Conservation (phyloP, 2,113 vertebrate genomes). For the Tyto alba region DNA sequence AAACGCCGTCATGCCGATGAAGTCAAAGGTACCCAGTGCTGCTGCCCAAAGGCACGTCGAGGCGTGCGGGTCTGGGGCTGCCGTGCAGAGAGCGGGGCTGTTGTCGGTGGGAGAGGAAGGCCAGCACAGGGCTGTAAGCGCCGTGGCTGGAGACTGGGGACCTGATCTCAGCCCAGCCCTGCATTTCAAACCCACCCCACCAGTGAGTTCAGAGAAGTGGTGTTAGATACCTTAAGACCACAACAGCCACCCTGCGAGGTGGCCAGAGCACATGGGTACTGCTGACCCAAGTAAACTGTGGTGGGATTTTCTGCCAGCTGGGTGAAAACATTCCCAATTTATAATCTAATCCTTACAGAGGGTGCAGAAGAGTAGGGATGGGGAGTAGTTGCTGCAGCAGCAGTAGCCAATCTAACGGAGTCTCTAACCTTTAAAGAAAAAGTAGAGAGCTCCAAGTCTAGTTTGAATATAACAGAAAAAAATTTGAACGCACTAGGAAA, state of each 20-base stretch:
- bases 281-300: accelerated
- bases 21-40: neutral
- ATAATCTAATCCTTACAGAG: neutral
- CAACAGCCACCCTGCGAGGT: neutral
- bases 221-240: neutral
- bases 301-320: neutral
- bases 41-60: neutral
- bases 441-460: neutral
- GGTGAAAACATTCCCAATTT: neutral
- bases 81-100: neutral
- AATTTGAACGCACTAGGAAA: accelerated
- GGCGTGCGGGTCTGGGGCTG: too few species aligned
- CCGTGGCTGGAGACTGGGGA: neutral
- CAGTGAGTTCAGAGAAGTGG: neutral
- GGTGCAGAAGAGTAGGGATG: neutral
- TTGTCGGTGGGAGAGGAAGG: accelerated
- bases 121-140: accelerated
- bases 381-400: neutral
- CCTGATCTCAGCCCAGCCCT: neutral
- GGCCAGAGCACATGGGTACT: accelerated
- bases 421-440: neutral
- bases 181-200: neutral
- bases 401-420: neutral
- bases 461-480: neutral
- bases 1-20: accelerated